A percentile compares a stretch with the other conserved stretches of the same genome.
phyloP scores from a whole-genome alignment of 2,888 invertebrate species.

The Ormia ochracea region DNA sequence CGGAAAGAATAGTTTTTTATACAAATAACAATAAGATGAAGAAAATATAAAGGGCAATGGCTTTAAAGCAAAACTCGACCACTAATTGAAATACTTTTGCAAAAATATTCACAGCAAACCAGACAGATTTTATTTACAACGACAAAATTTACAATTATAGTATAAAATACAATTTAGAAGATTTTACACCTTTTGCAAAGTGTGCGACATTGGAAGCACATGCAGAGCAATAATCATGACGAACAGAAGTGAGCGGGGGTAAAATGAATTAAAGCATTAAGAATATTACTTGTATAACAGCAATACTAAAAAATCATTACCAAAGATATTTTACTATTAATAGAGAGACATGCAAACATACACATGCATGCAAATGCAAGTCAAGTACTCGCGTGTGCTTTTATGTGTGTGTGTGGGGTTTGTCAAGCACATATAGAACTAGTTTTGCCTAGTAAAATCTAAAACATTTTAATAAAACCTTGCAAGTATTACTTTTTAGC shows the following conservation, averaged over 20 bases:
- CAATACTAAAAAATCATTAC: slow-evolving; percentile 63
- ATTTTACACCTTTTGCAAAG: slow-evolving; percentile 50
- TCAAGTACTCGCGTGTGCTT: no score
- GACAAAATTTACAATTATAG: slow-evolving; percentile 60
- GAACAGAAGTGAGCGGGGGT: slow-evolving; percentile 1
- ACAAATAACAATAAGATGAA: background rate
- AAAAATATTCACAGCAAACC: background rate
- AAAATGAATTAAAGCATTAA: slow-evolving; percentile 51
- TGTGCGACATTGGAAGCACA: background rate
- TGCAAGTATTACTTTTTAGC: background rate
- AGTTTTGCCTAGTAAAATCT: background rate
- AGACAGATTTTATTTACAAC: slow-evolving; percentile 48
- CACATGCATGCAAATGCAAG: background rate
- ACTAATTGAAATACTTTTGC: slow-evolving; percentile 55
- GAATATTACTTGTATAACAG: slow-evolving; percentile 54
- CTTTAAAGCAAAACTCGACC: slow-evolving; percentile 40
- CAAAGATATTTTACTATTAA: slow-evolving; percentile 62
- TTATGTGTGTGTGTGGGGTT: no score
- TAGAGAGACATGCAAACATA: background rate
- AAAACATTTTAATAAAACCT: background rate
- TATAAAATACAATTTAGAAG: slow-evolving; percentile 43
- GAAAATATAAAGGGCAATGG: slow-evolving; percentile 33
- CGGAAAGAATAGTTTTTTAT: slow-evolving; percentile 27
- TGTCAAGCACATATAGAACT: slow-evolving; percentile 10
- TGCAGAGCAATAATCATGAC: background rate